phyloP scores from a whole-genome alignment of 2,113 vertebrate genomes.

The Dascyllus trimaculatus region DNA sequence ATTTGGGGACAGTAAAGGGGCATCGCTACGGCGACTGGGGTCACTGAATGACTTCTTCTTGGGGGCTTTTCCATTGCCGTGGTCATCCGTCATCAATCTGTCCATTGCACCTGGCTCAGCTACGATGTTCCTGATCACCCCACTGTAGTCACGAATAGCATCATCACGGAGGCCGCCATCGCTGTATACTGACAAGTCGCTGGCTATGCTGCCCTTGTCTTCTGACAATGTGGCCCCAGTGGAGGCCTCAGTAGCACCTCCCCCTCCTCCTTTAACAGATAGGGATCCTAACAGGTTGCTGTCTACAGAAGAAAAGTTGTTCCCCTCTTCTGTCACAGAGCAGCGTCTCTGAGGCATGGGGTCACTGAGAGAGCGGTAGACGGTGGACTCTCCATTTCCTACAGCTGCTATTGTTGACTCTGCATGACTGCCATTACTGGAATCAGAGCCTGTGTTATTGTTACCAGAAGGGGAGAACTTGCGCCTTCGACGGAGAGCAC shows the following conservation, averaged over 20 bases:
- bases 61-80: constrained; percentile 90
- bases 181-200: constrained; percentile 93
- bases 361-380: constrained; percentile 94
- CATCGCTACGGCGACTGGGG: constrained; percentile 93
- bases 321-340: constrained; percentile 85
- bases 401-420: constrained; percentile 67
- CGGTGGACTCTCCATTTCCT: constrained; percentile 83
- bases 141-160: constrained; percentile 89
- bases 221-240: constrained; percentile 78
- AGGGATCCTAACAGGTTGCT: constrained; percentile 95
- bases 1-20: constrained; percentile 56
- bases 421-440: constrained; percentile 84
- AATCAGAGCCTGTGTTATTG: constrained; percentile 86
- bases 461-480: constrained; percentile 90
- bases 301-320: constrained; percentile 93
- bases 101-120: constrained; percentile 92
- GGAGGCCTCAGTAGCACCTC: constrained; percentile 60
- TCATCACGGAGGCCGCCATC: constrained; percentile 87
- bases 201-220: constrained; percentile 90
- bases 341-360: constrained; percentile 94
- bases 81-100: constrained; percentile 88
- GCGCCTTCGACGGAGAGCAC: constrained; percentile 89
- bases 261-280: constrained; percentile 86
- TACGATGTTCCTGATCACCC: constrained; percentile 93
- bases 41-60: constrained; percentile 99